phyloP scores from a whole-genome alignment of 2,797 vertebrate genomes.

The Alcedo atthis region DNA sequence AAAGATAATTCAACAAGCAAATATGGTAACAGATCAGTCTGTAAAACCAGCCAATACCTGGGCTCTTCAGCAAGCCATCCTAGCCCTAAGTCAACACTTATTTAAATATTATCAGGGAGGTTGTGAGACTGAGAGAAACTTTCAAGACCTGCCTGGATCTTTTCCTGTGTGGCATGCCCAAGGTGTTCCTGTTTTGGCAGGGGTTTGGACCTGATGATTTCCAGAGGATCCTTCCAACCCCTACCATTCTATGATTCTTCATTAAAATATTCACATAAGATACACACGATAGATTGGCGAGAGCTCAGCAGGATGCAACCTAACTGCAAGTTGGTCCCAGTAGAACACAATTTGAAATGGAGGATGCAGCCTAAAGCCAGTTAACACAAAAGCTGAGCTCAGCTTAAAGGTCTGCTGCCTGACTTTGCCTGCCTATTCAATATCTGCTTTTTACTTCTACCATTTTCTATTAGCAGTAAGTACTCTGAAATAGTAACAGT shows the following conservation, averaged over 20 bases:
- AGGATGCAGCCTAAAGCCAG: background rate
- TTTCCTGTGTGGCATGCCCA: no score
- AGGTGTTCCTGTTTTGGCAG: no score
- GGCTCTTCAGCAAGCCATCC: background rate
- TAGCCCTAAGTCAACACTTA: background rate
- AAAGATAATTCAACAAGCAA: background rate
- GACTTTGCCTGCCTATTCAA: background rate
- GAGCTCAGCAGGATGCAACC: background rate
- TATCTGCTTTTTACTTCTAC: background rate
- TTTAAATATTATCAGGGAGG: background rate
- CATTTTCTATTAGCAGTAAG: background rate
- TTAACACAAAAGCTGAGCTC: background rate
- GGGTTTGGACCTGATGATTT: no score
- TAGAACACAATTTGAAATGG: background rate
- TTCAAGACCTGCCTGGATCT: no score
- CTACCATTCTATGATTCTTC: background rate
- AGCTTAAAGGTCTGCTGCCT: background rate
- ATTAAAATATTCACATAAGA: background rate
- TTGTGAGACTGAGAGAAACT: no score
- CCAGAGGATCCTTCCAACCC: no score
- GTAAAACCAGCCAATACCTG: background rate
- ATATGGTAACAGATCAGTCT: background rate
- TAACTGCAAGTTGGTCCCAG: background rate
- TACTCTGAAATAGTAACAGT: background rate
- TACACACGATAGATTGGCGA: rapidly evolving